phyloP scores from a whole-genome alignment of 2,797 vertebrate genomes.

The Rhinatrema bivittatum region DNA sequence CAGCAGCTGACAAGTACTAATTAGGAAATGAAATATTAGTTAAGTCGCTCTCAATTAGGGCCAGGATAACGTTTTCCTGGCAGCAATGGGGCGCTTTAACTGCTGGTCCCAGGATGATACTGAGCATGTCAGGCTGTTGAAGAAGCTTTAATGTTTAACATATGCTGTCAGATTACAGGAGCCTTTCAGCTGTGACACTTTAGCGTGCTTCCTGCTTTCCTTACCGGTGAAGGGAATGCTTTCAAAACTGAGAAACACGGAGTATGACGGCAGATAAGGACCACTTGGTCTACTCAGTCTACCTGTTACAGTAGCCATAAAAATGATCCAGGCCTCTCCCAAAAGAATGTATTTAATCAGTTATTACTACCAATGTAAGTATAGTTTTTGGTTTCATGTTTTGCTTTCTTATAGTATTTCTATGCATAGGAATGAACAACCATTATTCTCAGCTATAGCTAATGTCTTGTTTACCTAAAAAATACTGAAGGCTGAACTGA shows the following conservation, averaged over 20 bases:
- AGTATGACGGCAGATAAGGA: constrained; percentile 21
- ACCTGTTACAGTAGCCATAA: too few species aligned
- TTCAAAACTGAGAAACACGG: constrained; percentile 23
- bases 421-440: too few species aligned
- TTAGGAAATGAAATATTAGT: constrained; percentile 61
- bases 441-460: too few species aligned
- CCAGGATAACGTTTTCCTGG: constrained; percentile 50
- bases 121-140: constrained; percentile 47
- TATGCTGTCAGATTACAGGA: constrained; percentile 47
- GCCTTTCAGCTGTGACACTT: constrained; percentile 52
- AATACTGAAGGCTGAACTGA: too few species aligned
- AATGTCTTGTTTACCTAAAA: too few species aligned
- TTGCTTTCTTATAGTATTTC: too few species aligned
- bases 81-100: constrained; percentile 44
- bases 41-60: constrained; percentile 58
- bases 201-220: constrained; percentile 30
- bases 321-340: too few species aligned
- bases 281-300: too few species aligned
- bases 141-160: constrained; percentile 48
- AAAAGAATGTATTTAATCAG: too few species aligned
- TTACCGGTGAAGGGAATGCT: constrained; percentile 34
- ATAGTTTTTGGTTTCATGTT: too few species aligned
- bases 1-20: constrained; percentile 54
- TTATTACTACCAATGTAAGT: too few species aligned
- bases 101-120: constrained; percentile 40